phyloP scores from a whole-genome alignment of 2,888 invertebrate genomes.

The Lithophane ornitopus region DNA sequence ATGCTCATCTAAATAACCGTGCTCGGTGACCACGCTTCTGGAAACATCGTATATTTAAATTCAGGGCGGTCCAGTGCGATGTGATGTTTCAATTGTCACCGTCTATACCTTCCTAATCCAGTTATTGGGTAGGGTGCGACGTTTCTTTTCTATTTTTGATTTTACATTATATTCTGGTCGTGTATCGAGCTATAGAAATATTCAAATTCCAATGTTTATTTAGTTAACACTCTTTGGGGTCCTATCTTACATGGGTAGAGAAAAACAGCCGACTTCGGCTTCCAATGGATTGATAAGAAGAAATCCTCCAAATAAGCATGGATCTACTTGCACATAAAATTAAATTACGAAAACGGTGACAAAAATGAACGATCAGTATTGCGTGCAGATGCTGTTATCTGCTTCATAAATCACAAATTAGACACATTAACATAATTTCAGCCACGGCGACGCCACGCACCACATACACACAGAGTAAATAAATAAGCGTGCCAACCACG shows the following conservation, averaged over 20 bases:
- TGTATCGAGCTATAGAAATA: constrained; percentile 39
- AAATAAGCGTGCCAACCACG: constrained; percentile 54
- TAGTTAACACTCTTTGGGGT: not conserved
- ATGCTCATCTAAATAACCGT: constrained; percentile 81
- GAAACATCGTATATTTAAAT: constrained; percentile 87
- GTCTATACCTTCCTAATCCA: constrained; percentile 83
- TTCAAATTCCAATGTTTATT: constrained; percentile 43
- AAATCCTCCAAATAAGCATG: not conserved
- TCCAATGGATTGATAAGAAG: no score
- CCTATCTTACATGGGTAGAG: not conserved
- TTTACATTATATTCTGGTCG: constrained; percentile 50
- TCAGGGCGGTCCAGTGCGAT: constrained; percentile 80
- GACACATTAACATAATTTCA: not conserved
- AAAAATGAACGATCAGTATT: not conserved
- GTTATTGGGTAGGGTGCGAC: constrained; percentile 82
- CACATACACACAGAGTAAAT: constrained; percentile 29
- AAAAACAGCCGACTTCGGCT: not conserved
- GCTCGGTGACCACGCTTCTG: constrained; percentile 79
- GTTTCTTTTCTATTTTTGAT: constrained; percentile 54
- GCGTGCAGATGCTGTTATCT: not conserved
- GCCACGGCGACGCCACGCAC: not conserved
- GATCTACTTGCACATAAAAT: no score
- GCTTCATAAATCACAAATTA: not conserved
- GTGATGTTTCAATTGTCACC: constrained; percentile 87
- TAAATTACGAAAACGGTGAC: not conserved